Percentiles rank a stretch among this genome's conserved stretches.
These are phyloP conservation scores for Megalops cyprinoides DNA, from an alignment of 2,797 vertebrate genomes.

Conservation along the genomic window DNA sequence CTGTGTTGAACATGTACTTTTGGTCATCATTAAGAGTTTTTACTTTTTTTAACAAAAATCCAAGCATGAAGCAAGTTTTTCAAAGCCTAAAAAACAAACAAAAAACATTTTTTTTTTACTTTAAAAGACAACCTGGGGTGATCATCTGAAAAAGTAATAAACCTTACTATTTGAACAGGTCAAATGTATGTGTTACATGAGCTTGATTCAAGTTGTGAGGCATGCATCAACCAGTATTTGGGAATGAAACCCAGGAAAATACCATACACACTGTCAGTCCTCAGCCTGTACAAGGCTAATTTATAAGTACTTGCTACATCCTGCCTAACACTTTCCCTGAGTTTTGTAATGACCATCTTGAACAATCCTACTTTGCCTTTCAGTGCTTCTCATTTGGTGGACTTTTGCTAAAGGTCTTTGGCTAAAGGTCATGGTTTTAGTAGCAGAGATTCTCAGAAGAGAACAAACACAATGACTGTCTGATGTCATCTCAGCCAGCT, in stretches of 20 bases:
- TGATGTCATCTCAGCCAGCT: constrained; percentile 11
- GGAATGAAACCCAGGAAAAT: not conserved
- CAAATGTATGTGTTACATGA: too few relatives aligned
- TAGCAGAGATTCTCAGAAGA: not conserved
- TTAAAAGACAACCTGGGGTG: not conserved
- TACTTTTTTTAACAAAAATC: too few relatives aligned
- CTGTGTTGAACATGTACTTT: not conserved
- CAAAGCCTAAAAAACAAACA: not conserved
- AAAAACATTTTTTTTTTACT: not conserved
- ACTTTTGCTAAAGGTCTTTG: not conserved
- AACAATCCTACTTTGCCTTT: not conserved
- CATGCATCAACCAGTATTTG: too few relatives aligned
- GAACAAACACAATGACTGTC: not conserved
- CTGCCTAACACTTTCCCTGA: not conserved
- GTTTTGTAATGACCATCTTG: not conserved
- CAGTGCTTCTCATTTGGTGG: not conserved
- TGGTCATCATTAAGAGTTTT: not conserved
- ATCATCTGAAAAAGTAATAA: too few relatives aligned
- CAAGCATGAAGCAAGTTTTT: too few relatives aligned
- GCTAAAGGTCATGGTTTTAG: not conserved
- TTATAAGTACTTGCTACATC: not conserved
- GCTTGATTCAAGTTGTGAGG: too few relatives aligned
- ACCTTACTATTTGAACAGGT: too few relatives aligned
- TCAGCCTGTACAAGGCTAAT: not conserved
- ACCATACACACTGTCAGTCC: not conserved